Conservation (phyloP, 2,888 invertebrate species). For the Amaurobius ferox region DNA sequence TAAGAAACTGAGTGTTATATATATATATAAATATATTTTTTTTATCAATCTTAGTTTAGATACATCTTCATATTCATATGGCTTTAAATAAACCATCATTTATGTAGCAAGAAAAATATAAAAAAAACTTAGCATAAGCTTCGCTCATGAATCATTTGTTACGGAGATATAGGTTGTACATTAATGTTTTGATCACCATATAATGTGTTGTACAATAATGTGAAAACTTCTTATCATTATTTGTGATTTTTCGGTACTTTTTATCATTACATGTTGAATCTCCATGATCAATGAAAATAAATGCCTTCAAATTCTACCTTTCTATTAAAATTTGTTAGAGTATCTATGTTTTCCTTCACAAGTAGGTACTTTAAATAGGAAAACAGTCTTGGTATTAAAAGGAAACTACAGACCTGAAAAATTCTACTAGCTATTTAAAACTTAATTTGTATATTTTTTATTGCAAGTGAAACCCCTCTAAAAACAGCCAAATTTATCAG, state of each 20-base stretch:
- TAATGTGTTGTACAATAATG: not conserved
- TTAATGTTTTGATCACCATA: not conserved
- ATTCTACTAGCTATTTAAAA: too few relatives aligned
- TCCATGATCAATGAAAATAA: not conserved
- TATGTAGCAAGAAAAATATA: not conserved
- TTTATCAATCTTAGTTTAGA: not conserved
- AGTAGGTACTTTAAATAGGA: too few relatives aligned
- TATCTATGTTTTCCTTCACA: not conserved
- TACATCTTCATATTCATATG: not conserved
- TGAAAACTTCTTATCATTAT: not conserved
- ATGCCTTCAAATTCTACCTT: not conserved
- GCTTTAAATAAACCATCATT: not conserved
- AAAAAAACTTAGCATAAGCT: too few relatives aligned
- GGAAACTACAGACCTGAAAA: too few relatives aligned
- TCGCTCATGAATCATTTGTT: too few relatives aligned
- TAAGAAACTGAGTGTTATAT: not conserved
- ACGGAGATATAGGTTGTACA: not conserved
- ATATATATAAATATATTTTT: too few relatives aligned
- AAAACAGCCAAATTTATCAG: too few relatives aligned
- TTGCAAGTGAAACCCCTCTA: too few relatives aligned
- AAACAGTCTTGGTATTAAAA: too few relatives aligned
- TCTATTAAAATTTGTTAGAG: not conserved
- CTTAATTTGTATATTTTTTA: too few relatives aligned
- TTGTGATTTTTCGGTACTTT: constrained; percentile 3
- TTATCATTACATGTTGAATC: not conserved